A percentile compares a stretch with the other conserved stretches of the same genome.
phyloP scores from a whole-genome alignment of 2,888 invertebrate genomes.

The Thecophora atra region DNA sequence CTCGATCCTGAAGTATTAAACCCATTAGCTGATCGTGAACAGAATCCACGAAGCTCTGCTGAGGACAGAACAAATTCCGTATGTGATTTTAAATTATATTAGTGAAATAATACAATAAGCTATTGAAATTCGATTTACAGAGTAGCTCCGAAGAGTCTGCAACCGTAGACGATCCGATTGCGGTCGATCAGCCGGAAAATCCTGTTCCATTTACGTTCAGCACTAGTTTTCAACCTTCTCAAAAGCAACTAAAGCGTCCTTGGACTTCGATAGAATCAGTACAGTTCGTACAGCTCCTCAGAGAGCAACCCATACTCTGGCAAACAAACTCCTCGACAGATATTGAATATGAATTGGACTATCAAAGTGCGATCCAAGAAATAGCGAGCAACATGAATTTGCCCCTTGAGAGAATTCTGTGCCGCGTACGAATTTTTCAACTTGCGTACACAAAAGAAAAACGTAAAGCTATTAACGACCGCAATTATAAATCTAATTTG shows the following conservation, averaged over 20 bases:
- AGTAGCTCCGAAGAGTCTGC: no score
- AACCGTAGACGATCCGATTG: no score
- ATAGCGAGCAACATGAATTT: constrained; percentile 47
- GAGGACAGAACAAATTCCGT: not conserved
- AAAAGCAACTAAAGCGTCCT: constrained; percentile 9
- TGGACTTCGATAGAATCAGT: constrained; percentile 48
- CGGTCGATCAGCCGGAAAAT: no score
- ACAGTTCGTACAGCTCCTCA: constrained; percentile 45
- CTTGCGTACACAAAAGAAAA: constrained; percentile 43
- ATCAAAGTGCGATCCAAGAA: constrained; percentile 38
- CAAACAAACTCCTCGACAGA: constrained; percentile 39
- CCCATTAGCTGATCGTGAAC: constrained; percentile 45
- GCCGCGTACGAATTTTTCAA: constrained; percentile 45
- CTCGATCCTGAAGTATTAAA: constrained; percentile 49
- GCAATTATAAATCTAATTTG: constrained; percentile 42
- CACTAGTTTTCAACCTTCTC: no score
- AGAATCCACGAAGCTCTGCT: not conserved
- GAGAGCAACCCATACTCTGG: constrained; percentile 42
- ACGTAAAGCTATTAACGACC: constrained; percentile 40
- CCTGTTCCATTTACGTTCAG: no score
- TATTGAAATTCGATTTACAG: not conserved
- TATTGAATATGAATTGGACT: constrained; percentile 4
- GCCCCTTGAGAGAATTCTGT: constrained; percentile 43
- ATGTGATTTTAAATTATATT: not conserved
- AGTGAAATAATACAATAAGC: not conserved